These are phyloP conservation scores for Darevskia mixta DNA, from an alignment of 2,797 vertebrate species.

Conservation along the genomic window DNA sequence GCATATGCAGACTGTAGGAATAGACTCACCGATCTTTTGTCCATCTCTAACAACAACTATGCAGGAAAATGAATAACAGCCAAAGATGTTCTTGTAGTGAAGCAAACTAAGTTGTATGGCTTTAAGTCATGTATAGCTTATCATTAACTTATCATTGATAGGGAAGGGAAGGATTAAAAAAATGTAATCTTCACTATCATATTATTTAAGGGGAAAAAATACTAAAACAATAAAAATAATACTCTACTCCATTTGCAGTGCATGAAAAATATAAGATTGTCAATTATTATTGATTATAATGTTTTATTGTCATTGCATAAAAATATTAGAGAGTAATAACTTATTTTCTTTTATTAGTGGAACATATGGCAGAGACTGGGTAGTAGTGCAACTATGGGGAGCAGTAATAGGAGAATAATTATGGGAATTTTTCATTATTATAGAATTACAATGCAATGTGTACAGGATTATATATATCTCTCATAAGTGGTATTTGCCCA, in stretches of 20 bases:
- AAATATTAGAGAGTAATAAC: not conserved
- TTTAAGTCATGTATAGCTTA: not conserved
- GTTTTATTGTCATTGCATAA: not conserved
- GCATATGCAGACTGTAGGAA: no score
- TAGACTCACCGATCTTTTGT: no score
- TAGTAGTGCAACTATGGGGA: not conserved
- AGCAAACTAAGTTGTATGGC: not conserved
- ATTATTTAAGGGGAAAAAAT: not conserved
- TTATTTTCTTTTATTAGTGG: not conserved
- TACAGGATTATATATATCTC: not conserved
- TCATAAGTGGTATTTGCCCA: not conserved
- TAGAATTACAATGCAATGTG: not conserved
- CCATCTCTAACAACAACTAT: not conserved
- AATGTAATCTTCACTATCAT: not conserved
- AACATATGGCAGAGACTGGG: not conserved
- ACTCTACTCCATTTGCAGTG: no score
- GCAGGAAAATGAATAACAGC: not conserved
- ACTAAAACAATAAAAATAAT: no score
- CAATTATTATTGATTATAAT: not conserved
- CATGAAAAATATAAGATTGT: not conserved
- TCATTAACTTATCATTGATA: no score
- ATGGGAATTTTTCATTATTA: not conserved
- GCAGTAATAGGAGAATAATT: fast-evolving
- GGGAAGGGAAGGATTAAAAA: no score
- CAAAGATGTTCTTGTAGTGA: not conserved